phyloP scores from a whole-genome alignment of 1,140 invertebrate genomes.

The Anagrus nilaparvatae region DNA sequence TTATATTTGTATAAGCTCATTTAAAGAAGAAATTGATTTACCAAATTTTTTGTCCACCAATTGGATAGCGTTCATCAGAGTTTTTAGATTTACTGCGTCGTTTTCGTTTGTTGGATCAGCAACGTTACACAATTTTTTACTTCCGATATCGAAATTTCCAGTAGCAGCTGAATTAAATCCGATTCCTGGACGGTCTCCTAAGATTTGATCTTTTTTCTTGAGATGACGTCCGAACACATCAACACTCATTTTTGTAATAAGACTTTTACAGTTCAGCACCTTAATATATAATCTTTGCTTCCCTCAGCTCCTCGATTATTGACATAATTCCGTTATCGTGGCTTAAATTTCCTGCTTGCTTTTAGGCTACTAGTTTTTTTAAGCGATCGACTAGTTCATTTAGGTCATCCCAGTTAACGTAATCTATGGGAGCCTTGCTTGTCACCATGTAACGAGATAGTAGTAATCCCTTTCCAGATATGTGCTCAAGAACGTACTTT shows the following conservation, averaged over 20 bases:
- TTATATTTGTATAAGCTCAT: too few species aligned
- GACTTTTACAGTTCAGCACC: too few species aligned
- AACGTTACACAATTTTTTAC: not conserved
- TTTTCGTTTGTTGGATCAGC: not conserved
- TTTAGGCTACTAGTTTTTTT: conserved; percentile 25
- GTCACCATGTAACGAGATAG: too few species aligned
- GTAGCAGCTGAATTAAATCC: conserved; percentile 11
- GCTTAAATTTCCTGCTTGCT: conserved; percentile 25
- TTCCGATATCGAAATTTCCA: conserved; percentile 10
- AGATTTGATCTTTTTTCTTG: not conserved
- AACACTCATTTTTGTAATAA: conserved; percentile 18
- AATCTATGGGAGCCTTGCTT: too few species aligned
- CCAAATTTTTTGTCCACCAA: too few species aligned
- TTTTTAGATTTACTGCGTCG: too few species aligned
- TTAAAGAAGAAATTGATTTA: too few species aligned
- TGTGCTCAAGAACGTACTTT: too few species aligned
- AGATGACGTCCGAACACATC: conserved; percentile 18
- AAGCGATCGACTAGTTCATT: conserved; percentile 32
- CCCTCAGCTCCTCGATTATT: conserved; percentile 31
- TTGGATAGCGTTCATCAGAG: too few species aligned
- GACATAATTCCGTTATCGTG: conserved; percentile 34
- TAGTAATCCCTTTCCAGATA: too few species aligned
- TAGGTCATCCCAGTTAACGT: conserved; percentile 32
- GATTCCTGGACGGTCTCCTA: conserved; percentile 5
- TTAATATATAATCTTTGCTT: conserved; percentile 19